Evolutionary conservation across 2,888 invertebrate genomes (phyloP).

Genomic region (Yponomeuta sedellus): DNA sequence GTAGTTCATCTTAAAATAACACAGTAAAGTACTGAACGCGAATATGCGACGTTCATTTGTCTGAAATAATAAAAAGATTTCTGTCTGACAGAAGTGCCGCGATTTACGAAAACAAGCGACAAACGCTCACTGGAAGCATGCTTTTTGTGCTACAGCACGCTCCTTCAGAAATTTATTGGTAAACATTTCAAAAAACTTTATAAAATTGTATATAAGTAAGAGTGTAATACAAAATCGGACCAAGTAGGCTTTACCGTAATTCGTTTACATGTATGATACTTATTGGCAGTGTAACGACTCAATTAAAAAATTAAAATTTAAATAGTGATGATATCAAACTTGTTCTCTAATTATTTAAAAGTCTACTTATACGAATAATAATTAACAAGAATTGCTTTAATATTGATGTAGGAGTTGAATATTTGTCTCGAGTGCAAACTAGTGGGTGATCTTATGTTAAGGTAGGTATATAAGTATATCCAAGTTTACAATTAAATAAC

Average conservation of each 20-base stretch:
- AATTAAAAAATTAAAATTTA: slow-evolving; percentile 48
- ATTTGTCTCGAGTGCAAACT: slow-evolving; percentile 69
- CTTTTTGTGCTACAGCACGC: neutral
- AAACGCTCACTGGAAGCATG: neutral
- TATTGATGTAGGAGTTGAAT: slow-evolving; percentile 58
- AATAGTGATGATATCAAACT: slow-evolving; percentile 35
- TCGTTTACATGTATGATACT: slow-evolving; percentile 66
- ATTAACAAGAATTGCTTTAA: slow-evolving; percentile 72
- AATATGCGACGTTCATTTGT: neutral
- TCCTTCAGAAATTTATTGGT: neutral
- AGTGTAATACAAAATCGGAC: slow-evolving; percentile 74
- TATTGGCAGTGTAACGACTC: slow-evolving; percentile 73
- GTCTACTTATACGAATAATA: slow-evolving; percentile 69
- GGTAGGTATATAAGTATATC: slow-evolving; percentile 35
- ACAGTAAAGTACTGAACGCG: neutral
- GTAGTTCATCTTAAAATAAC: neutral
- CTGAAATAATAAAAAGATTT: neutral
- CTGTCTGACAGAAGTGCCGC: neutral
- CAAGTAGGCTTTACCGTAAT: slow-evolving; percentile 60
- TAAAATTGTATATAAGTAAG: slow-evolving; percentile 66
- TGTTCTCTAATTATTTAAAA: slow-evolving; percentile 47
- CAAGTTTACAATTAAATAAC: slow-evolving; percentile 62
- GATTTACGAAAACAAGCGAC: slow-evolving; percentile 1
- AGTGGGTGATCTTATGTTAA: slow-evolving; percentile 68
- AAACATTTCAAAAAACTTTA: slow-evolving; percentile 68